These are phyloP conservation scores for Chaetodon trifascialis DNA, from an alignment of 2,113 vertebrate species.

Conservation along the genomic window DNA sequence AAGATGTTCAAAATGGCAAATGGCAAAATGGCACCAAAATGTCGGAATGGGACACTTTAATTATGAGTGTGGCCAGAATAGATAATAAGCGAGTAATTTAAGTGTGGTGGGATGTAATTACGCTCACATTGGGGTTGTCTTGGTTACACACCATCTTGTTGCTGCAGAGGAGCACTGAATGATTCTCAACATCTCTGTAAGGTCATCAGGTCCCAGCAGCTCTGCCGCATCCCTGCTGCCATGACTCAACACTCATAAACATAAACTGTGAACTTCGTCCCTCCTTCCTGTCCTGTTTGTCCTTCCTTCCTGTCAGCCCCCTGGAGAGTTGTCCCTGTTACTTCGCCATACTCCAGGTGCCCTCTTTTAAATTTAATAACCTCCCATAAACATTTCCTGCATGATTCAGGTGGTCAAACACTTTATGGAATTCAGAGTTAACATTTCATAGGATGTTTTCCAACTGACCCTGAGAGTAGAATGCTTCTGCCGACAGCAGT, in stretches of 20 bases:
- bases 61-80: slow-evolving; percentile 4
- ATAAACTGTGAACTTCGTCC: not conserved
- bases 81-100: not conserved
- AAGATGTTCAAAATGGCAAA: not conserved
- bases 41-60: slow-evolving; percentile 6
- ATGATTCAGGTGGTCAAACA: no score
- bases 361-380: no score
- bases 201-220: not conserved
- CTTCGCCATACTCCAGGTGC: no score
- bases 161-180: slow-evolving; percentile 23
- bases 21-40: not conserved
- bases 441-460: no score
- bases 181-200: slow-evolving; percentile 3
- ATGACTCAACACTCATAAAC: slow-evolving; percentile 31
- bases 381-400: no score
- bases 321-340: no score
- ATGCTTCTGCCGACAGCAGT: no score
- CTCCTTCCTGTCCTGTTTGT: no score
- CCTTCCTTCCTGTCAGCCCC: no score
- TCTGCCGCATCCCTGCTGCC: not conserved
- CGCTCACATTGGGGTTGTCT: slow-evolving; percentile 32
- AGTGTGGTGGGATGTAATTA: slow-evolving; percentile 25
- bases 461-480: no score
- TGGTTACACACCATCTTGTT: slow-evolving; percentile 28
- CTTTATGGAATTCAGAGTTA: no score